Conservation (phyloP, 2,797 vertebrate species). For the Rhabdomys pumilio region DNA sequence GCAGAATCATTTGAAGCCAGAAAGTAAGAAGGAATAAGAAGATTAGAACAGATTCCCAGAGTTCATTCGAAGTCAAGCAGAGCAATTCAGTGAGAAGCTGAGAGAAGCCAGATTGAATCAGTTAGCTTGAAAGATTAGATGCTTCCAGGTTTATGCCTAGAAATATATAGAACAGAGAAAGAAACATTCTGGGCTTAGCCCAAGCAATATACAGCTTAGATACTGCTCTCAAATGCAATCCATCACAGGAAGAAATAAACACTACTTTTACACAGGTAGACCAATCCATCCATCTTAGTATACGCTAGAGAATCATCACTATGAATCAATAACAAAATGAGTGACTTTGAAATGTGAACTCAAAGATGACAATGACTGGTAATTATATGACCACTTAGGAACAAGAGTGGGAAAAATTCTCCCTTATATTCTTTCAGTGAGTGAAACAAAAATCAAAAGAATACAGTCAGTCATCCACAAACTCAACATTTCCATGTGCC, state of each 20-base stretch:
- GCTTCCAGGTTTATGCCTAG: neutral
- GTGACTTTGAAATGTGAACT: neutral
- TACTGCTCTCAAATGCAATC: neutral
- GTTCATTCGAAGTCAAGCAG: neutral
- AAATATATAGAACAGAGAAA: neutral
- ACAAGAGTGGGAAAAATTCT: neutral
- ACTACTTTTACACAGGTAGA: neutral
- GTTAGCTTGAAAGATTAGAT: neutral
- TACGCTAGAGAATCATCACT: neutral
- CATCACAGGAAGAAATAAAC: neutral
- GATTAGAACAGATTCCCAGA: neutral
- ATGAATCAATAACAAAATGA: neutral
- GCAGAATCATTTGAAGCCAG: neutral
- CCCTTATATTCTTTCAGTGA: neutral
- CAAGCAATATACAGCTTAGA: neutral
- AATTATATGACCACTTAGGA: neutral
- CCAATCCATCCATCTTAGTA: neutral
- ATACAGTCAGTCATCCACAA: neutral
- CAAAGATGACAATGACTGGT: neutral
- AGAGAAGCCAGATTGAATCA: neutral
- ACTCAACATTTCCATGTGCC: too few relatives aligned
- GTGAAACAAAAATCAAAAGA: neutral
- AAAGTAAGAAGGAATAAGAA: neutral
- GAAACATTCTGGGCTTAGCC: neutral
- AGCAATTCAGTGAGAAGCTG: neutral